A percentile compares a stretch with the other conserved stretches of the same genome.
Evolutionary conservation across 1,140 invertebrate species (phyloP).

Genomic region (Sycophaga agraensis): DNA sequence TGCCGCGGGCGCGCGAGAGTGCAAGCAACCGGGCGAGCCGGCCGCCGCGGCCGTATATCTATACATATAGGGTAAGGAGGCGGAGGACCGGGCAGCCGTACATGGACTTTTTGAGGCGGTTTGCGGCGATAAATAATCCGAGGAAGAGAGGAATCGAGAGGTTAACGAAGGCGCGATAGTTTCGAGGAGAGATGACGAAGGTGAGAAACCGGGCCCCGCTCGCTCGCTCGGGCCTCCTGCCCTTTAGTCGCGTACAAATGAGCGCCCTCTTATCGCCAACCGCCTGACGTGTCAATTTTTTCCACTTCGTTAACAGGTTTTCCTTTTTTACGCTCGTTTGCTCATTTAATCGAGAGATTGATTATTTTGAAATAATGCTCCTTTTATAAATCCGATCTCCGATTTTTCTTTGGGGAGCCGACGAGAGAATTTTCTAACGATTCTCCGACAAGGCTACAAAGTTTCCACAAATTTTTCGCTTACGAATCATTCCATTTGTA

Average conservation of each 20-base stretch:
- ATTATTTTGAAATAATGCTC: neutral
- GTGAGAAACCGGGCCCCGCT: too few species aligned
- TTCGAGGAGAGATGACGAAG: neutral
- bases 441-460: too few species aligned
- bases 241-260: neutral
- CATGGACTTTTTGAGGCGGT: constrained; percentile 16
- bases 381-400: too few species aligned
- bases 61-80: neutral
- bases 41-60: too few species aligned
- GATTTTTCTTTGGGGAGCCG: too few species aligned
- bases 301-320: neutral
- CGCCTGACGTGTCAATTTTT: neutral
- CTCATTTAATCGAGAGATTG: neutral
- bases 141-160: neutral
- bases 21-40: neutral
- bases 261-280: neutral
- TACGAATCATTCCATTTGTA: too few species aligned
- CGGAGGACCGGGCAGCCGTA: neutral
- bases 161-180: neutral
- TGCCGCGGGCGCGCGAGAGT: neutral
- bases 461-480: too few species aligned
- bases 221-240: too few species aligned
- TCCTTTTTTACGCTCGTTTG: neutral
- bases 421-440: too few species aligned
- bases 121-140: constrained; percentile 43